Conservation (phyloP, 37 sponge, comb jelly and placozoan genomes). For the Chondrosia reniformis region DNA sequence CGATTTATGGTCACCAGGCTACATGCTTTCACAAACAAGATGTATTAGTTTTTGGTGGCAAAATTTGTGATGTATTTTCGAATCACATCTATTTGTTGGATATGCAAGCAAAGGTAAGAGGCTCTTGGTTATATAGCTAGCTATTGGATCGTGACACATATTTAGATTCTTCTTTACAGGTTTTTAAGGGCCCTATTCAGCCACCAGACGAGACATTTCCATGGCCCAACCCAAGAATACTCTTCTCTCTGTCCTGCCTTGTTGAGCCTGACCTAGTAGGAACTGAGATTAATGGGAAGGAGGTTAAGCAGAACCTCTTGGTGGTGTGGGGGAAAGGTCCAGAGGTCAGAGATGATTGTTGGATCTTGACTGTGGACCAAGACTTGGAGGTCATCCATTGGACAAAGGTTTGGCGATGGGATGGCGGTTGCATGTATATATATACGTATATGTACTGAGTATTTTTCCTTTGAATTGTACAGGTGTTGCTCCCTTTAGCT, state of each 20-base stretch:
- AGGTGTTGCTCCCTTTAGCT: not conserved
- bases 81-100: no score
- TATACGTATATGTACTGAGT: not conserved
- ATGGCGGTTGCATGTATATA: not conserved
- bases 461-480: not conserved
- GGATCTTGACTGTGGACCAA: no score
- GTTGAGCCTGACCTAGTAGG: not conserved
- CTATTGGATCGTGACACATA: no score
- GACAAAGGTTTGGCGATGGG: no score
- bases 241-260: not conserved
- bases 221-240: constrained; percentile 5
- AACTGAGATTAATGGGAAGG: constrained; percentile 3
- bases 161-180: no score
- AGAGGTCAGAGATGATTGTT: no score
- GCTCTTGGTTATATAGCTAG: no score
- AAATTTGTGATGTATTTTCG: no score
- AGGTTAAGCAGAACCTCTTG: not conserved
- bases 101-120: no score
- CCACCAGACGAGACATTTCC: not conserved
- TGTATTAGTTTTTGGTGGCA: no score
- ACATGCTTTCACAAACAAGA: no score
- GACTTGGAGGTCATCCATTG: not conserved
- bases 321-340: not conserved
- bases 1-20: no score
- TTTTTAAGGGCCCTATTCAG: not conserved